Conservation (phyloP, 2,888 invertebrate genomes). For the Drosophila antonietae region DNA sequence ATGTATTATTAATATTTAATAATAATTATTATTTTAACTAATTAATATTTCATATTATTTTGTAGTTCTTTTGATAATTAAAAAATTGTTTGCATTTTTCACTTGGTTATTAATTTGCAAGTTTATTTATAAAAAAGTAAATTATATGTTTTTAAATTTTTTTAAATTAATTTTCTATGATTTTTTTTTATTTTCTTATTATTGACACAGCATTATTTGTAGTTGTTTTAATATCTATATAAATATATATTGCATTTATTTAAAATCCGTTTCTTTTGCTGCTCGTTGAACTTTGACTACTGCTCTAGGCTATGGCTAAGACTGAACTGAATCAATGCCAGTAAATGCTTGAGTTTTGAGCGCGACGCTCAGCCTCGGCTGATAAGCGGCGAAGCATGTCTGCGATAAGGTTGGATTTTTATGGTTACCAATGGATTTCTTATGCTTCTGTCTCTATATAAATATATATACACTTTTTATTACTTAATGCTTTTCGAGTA, state of each 20-base stretch:
- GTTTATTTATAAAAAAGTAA: no score
- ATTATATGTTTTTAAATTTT: no score
- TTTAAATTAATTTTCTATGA: no score
- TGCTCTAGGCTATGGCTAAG: constrained; percentile 25
- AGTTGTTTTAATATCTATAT: no score
- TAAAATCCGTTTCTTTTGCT: neutral
- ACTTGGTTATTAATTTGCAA: neutral
- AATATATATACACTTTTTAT: neutral
- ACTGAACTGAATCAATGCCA: constrained; percentile 37
- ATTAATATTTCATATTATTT: neutral
- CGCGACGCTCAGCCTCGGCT: constrained; percentile 21
- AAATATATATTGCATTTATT: no score
- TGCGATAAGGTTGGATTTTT: constrained; percentile 39
- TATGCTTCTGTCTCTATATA: constrained; percentile 11
- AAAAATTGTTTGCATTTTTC: neutral
- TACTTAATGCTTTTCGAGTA: constrained; percentile 25
- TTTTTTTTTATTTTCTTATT: neutral
- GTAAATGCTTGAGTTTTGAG: constrained; percentile 10
- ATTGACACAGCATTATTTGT: no score
- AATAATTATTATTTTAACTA: neutral
- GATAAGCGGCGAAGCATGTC: constrained; percentile 32
- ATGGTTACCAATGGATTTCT: constrained; percentile 17
- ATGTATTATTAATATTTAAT: neutral
- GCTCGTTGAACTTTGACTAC: constrained; percentile 12
- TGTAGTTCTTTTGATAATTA: neutral